phyloP scores from a whole-genome alignment of 2,888 invertebrate species.

The Sinohyriopsis cumingii region DNA sequence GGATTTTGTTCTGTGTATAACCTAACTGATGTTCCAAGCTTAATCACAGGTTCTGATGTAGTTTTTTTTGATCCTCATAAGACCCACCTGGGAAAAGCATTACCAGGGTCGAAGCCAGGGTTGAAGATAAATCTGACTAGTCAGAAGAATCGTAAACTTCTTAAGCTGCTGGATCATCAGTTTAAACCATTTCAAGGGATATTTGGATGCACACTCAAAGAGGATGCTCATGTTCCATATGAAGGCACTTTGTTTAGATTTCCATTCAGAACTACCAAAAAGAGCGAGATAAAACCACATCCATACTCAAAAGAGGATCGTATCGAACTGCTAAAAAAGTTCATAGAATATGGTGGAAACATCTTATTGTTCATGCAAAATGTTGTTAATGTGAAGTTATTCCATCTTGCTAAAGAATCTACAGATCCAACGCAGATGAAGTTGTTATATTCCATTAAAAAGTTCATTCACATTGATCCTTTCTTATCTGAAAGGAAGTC shows the following conservation, averaged over 20 bases:
- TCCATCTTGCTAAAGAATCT: slow-evolving; percentile 43
- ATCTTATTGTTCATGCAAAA: slow-evolving; percentile 67
- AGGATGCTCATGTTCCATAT: slow-evolving; percentile 17
- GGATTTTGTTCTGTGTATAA: slow-evolving; percentile 69
- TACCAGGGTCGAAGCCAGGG: slow-evolving; percentile 44
- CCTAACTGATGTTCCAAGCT: slow-evolving; percentile 67
- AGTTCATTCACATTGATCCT: no score
- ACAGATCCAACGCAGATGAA: slow-evolving; percentile 16
- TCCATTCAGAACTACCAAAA: slow-evolving; percentile 61
- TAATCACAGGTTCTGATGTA: slow-evolving; percentile 60
- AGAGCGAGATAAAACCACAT: slow-evolving; percentile 57
- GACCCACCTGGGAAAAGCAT: slow-evolving; percentile 51
- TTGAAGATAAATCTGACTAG: slow-evolving; percentile 43
- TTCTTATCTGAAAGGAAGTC: no score
- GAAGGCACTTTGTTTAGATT: slow-evolving; percentile 66
- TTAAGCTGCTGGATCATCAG: slow-evolving; percentile 42
- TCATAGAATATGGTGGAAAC: slow-evolving; percentile 51
- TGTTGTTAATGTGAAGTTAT: slow-evolving; percentile 51
- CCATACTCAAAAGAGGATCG: slow-evolving; percentile 54
- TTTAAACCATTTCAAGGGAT: slow-evolving; percentile 54
- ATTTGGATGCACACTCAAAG: slow-evolving; percentile 48
- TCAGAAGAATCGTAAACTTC: slow-evolving; percentile 27
- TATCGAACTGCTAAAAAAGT: slow-evolving; percentile 49
- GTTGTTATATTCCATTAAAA: neutral
- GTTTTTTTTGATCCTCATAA: slow-evolving; percentile 68